phyloP scores from a whole-genome alignment of 1,140 invertebrate genomes.

The Wiebesia pumilae region DNA sequence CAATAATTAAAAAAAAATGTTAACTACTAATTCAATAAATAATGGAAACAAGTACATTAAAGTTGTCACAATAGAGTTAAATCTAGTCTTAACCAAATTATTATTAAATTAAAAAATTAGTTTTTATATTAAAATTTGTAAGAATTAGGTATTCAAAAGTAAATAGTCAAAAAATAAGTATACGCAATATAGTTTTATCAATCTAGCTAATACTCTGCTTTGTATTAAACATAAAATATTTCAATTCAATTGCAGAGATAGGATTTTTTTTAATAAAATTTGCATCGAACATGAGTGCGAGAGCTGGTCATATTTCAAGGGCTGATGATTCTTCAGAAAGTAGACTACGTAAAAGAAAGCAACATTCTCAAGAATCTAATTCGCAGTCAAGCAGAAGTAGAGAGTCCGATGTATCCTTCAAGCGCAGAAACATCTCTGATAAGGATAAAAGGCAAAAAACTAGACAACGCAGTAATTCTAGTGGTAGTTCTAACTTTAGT shows the following conservation, averaged over 20 bases:
- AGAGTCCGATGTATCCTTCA: constrained; percentile 58
- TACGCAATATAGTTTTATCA: neutral
- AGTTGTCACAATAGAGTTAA: neutral
- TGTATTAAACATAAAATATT: neutral
- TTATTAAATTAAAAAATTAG: neutral
- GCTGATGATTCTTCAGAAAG: constrained; percentile 49
- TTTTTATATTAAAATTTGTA: neutral
- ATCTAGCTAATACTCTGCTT: neutral
- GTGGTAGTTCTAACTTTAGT: constrained; percentile 46
- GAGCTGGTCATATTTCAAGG: constrained; percentile 50
- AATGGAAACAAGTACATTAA: neutral
- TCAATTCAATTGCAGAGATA: constrained; percentile 27
- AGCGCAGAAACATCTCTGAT: constrained; percentile 57
- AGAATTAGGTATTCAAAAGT: neutral
- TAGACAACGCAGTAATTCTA: constrained; percentile 57
- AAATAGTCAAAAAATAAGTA: neutral
- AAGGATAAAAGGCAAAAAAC: constrained; percentile 64
- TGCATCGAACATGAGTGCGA: constrained; percentile 57
- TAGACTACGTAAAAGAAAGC: constrained; percentile 49
- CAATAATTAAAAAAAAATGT: neutral
- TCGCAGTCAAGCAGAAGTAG: constrained; percentile 54
- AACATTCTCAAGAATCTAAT: constrained; percentile 52
- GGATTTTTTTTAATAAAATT: constrained; percentile 35
- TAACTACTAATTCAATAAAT: neutral
- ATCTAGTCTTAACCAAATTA: neutral